Percentiles rank a stretch among this genome's conserved stretches.
Evolutionary conservation across 2,797 vertebrate genomes (phyloP).

Genomic region (Mormyrops boulengeri): DNA sequence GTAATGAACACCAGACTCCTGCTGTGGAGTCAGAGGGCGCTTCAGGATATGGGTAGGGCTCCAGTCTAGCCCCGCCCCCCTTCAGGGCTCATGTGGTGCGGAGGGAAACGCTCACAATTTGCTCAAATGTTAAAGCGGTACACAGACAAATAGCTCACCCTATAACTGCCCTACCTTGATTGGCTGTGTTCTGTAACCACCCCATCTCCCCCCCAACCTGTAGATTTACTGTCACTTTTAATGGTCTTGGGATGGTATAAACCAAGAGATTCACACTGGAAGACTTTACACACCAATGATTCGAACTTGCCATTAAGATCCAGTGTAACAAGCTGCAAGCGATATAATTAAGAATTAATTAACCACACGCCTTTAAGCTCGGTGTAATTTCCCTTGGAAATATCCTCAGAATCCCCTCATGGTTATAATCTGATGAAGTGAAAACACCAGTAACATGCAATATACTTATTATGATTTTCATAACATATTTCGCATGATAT

Average conservation of each 20-base stretch:
- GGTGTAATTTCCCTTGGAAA: not conserved
- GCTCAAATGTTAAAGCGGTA: not conserved
- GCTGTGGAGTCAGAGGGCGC: not conserved
- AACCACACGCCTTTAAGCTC: not conserved
- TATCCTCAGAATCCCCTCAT: not conserved
- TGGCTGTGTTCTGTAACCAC: not conserved
- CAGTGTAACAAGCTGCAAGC: not conserved
- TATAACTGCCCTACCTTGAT: not conserved
- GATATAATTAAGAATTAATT: conserved; percentile 5
- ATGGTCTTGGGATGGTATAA: not conserved
- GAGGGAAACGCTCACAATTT: not conserved
- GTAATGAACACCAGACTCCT: conserved; percentile 7
- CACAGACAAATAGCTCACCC: not conserved
- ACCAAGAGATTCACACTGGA: not conserved
- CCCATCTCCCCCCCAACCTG: not conserved
- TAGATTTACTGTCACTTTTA: not conserved
- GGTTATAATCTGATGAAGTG: not conserved
- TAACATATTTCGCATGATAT: not conserved
- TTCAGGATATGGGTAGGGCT: not conserved
- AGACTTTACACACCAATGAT: not conserved
- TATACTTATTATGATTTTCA: not conserved
- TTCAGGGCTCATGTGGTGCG: not conserved
- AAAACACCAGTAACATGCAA: not conserved
- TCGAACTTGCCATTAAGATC: not conserved
- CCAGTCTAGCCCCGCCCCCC: not conserved